These are phyloP conservation scores for Regulus satrapa DNA, from an alignment of 2,113 vertebrate species.

Conservation along the genomic window DNA sequence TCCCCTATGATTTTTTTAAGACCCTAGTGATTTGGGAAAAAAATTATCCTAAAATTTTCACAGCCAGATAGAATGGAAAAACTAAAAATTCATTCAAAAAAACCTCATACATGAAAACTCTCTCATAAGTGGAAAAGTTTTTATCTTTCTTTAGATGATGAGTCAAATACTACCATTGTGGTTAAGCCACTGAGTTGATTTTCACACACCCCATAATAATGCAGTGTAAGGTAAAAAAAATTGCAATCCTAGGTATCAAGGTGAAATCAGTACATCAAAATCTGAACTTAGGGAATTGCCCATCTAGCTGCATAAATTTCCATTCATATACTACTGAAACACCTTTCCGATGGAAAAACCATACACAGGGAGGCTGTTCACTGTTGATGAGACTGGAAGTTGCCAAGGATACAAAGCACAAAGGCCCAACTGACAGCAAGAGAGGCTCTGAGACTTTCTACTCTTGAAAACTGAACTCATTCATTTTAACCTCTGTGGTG, in stretches of 20 bases:
- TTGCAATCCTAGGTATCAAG: not conserved
- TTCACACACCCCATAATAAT: not conserved
- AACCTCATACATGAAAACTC: not conserved
- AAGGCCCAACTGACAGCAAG: rapidly evolving
- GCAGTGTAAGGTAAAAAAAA: not conserved
- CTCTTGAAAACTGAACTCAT: not conserved
- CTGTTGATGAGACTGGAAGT: not conserved
- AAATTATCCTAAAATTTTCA: not conserved
- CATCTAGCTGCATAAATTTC: not conserved
- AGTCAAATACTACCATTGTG: not conserved
- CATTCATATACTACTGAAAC: not conserved
- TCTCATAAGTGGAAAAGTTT: not conserved
- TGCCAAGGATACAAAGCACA: not conserved
- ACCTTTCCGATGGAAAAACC: not conserved
- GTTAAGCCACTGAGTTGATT: not conserved
- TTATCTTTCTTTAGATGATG: not conserved
- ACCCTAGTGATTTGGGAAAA: not conserved
- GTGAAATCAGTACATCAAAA: not conserved
- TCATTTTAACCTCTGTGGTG: not conserved
- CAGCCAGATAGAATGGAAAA: not conserved
- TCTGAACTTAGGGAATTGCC: not conserved
- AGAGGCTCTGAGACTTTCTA: not conserved
- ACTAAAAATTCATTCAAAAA: not conserved
- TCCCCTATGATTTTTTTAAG: not conserved
- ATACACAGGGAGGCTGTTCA: not conserved